phyloP scores from a whole-genome alignment of 2,113 vertebrate species.

The Benitochromis conjunctus region DNA sequence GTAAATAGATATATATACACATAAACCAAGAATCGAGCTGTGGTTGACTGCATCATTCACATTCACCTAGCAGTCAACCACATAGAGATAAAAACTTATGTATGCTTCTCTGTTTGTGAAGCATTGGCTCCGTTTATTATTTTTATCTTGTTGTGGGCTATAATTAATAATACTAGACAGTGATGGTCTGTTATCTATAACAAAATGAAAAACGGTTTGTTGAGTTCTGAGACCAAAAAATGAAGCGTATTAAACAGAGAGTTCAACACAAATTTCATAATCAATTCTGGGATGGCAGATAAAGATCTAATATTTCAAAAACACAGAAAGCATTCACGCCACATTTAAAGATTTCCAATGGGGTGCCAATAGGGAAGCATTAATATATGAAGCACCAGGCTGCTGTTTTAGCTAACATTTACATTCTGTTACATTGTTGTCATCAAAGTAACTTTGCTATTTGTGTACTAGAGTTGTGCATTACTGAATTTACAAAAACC shows the following conservation, averaged over 20 bases:
- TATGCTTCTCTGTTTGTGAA: not conserved
- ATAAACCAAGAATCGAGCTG: conserved; percentile 9
- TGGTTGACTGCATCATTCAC: conserved; percentile 17
- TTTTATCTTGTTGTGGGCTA: not conserved
- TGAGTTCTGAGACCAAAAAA: not conserved
- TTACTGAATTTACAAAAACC: not conserved
- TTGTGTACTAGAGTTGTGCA: not conserved
- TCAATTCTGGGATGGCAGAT: not conserved
- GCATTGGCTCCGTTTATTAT: not conserved
- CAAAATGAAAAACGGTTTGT: not conserved
- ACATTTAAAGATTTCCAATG: not conserved
- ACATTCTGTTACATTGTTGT: not conserved
- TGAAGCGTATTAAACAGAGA: not conserved
- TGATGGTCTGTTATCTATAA: not conserved
- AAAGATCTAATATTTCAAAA: not conserved
- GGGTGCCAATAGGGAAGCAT: not conserved
- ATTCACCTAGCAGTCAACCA: not conserved
- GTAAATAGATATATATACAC: conserved; percentile 5
- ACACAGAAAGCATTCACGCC: not conserved
- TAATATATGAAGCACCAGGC: not conserved
- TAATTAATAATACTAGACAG: not conserved
- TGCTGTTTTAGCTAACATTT: not conserved
- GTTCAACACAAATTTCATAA: not conserved
- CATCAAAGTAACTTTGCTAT: not conserved
- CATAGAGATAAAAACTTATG: not conserved